Conservation (phyloP, 30 jellyfish, hydroid and myxozoan genomes). For the Rhopilema esculentum region DNA sequence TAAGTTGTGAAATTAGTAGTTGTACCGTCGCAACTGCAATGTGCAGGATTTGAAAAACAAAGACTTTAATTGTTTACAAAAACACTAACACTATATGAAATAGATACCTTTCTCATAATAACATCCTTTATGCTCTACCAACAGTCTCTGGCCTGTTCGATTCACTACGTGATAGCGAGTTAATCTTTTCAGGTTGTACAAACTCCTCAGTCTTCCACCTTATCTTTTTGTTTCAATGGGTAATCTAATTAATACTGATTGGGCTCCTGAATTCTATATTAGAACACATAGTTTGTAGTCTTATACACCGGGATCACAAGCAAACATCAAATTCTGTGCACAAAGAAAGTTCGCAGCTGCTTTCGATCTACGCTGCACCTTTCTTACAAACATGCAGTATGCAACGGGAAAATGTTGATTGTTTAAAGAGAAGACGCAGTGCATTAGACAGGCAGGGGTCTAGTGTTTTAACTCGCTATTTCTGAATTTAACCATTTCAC, state of each 20-base stretch:
- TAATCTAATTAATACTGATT: not conserved
- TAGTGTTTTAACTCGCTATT: not conserved
- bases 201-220: not conserved
- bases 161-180: not conserved
- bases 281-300: not conserved
- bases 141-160: not conserved
- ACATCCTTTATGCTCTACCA: not conserved
- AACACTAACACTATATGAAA: not conserved
- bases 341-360: not conserved
- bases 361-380: not conserved
- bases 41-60: not conserved
- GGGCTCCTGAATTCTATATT: not conserved
- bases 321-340: not conserved
- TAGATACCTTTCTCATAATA: not conserved
- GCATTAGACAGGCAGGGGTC: not conserved
- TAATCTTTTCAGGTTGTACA: not conserved
- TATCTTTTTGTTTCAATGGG: not conserved
- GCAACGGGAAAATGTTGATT: not conserved
- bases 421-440: not conserved
- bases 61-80: not conserved
- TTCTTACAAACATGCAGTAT: not conserved
- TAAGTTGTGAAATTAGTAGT: not conserved
- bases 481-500: not conserved
- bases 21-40: not conserved
- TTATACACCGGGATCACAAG: not conserved